Evolutionary conservation across 2,888 invertebrate genomes (phyloP).

Genomic region (Lycaena phlaeas): DNA sequence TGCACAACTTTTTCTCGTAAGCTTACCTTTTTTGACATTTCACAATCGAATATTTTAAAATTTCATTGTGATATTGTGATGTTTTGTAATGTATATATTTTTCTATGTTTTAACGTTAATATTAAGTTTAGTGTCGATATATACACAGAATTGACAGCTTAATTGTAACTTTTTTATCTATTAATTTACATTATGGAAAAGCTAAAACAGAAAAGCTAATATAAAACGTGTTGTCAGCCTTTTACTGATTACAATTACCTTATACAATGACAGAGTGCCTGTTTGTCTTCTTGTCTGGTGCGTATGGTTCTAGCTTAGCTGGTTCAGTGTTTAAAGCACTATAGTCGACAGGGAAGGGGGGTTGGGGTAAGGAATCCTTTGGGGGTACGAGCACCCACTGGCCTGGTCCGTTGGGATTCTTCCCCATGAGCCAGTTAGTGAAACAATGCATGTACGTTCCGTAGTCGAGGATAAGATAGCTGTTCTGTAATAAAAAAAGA

Average conservation of each 20-base stretch:
- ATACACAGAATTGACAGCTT: no score
- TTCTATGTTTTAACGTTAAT: no score
- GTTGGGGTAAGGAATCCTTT: slow-evolving; percentile 64
- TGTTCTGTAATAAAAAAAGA: slow-evolving; percentile 70
- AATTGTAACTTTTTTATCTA: no score
- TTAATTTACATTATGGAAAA: no score
- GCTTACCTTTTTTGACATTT: no score
- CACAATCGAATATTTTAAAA: no score
- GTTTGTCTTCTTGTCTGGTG: slow-evolving; percentile 78
- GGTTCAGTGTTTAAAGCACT: slow-evolving; percentile 81
- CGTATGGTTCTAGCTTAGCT: slow-evolving; percentile 79
- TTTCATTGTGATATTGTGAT: no score
- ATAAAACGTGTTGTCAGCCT: slow-evolving; percentile 3
- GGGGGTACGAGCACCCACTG: slow-evolving; percentile 80
- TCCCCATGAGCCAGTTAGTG: slow-evolving; percentile 82
- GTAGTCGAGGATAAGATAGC: slow-evolving; percentile 77
- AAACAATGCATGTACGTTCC: slow-evolving; percentile 81
- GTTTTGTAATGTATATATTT: no score
- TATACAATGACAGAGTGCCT: slow-evolving; percentile 80
- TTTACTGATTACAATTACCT: slow-evolving; percentile 12
- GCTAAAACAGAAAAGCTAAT: no score
- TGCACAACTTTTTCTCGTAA: no score
- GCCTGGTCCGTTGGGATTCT: slow-evolving; percentile 83
- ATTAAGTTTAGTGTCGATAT: no score
- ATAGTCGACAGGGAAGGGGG: slow-evolving; percentile 82